A percentile compares a stretch with the other conserved stretches of the same genome.
Conservation (phyloP, 2,888 invertebrate genomes). For the Ceramica pisi region DNA sequence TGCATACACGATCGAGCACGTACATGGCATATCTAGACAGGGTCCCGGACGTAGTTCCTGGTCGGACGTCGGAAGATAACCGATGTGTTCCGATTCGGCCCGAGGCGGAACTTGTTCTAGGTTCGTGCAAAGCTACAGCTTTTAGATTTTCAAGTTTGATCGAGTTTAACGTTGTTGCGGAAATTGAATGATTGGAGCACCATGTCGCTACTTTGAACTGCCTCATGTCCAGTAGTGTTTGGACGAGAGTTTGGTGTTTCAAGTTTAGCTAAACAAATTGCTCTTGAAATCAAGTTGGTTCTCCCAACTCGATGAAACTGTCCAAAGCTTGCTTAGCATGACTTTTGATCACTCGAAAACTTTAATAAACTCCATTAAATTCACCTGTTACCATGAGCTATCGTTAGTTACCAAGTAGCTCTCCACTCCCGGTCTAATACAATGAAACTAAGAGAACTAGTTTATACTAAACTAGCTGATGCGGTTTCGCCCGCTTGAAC, state of each 20-base stretch:
- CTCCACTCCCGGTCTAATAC: neutral
- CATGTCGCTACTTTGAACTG: neutral
- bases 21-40: slow-evolving; percentile 30
- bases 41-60: slow-evolving; percentile 11
- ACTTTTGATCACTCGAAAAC: neutral
- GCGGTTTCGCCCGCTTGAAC: too few species aligned
- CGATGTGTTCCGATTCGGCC: slow-evolving; percentile 34
- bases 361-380: neutral
- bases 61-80: slow-evolving; percentile 47
- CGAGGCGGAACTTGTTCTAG: neutral
- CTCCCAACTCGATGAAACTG: neutral
- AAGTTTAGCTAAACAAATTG: neutral
- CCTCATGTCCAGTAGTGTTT: neutral
- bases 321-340: neutral
- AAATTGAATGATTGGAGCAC: slow-evolving; percentile 14
- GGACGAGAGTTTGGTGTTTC: neutral
- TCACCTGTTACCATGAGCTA: neutral
- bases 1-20: slow-evolving; percentile 28
- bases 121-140: slow-evolving; percentile 18
- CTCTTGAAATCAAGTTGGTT: neutral
- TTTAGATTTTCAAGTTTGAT: slow-evolving; percentile 29
- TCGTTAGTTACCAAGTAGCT: too few species aligned
- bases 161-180: slow-evolving; percentile 22
- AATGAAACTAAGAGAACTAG: too few species aligned
- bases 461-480: too few species aligned